Conservation (phyloP, 2,797 vertebrate species). For the Phrynocephalus guinanensis region DNA sequence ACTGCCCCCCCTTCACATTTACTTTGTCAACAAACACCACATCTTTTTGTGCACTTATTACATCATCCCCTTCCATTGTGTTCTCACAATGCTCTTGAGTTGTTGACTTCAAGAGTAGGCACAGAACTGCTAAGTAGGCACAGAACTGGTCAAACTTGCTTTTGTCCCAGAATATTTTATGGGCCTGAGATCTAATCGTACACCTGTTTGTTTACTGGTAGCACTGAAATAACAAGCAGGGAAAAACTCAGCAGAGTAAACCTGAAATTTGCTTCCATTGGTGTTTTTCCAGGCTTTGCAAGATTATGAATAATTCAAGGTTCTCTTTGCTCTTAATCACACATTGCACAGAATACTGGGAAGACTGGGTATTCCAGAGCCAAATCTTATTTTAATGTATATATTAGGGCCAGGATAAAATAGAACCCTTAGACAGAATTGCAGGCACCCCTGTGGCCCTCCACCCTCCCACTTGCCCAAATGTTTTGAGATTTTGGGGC, state of each 20-base stretch:
- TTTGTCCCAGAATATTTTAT: conserved; percentile 42
- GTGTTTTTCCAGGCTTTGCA: not conserved
- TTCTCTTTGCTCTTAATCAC: too few species aligned
- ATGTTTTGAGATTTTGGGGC: too few species aligned
- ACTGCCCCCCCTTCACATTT: too few species aligned
- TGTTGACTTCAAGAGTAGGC: conserved; percentile 36
- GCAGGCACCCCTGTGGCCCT: too few species aligned
- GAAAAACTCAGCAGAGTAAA: not conserved
- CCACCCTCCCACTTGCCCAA: too few species aligned
- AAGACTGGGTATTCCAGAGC: too few species aligned
- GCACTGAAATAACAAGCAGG: conserved; percentile 39
- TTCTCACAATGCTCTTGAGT: conserved; percentile 37
- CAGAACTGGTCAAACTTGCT: conserved; percentile 62
- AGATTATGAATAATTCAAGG: too few species aligned
- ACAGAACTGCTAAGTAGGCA: not conserved
- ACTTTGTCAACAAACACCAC: too few species aligned
- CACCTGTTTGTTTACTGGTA: conserved; percentile 58
- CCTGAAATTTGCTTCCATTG: not conserved
- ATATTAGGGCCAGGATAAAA: too few species aligned
- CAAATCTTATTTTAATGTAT: too few species aligned
- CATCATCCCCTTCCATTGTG: not conserved
- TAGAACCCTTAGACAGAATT: too few species aligned
- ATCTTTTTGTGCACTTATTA: not conserved
- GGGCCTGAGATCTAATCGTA: conserved; percentile 64
- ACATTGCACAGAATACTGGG: too few species aligned